Conservation (phyloP, 2,888 invertebrate genomes). For the Scelioninae gen. 1 region DNA sequence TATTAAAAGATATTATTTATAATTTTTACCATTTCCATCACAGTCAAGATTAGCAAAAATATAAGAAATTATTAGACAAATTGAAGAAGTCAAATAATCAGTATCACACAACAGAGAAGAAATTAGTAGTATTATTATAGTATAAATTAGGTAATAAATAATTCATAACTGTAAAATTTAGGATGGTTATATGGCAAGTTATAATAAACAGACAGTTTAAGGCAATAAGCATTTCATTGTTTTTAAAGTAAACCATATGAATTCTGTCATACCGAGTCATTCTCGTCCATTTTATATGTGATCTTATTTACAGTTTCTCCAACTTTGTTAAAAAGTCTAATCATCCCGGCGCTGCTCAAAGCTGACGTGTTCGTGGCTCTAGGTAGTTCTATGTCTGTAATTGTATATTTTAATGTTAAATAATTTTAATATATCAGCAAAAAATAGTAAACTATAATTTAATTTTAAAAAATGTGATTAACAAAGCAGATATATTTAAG, state of each 20-base stretch:
- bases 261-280: slow-evolving; percentile 91
- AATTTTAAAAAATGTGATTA: too few species aligned
- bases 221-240: slow-evolving; percentile 19
- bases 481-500: too few species aligned
- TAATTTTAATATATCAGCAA: too few species aligned
- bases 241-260: background rate
- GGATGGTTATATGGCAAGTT: background rate
- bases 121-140: too few species aligned
- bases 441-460: too few species aligned
- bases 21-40: background rate
- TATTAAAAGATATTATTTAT: background rate
- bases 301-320: slow-evolving; percentile 99
- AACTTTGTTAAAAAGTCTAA: slow-evolving; percentile 97
- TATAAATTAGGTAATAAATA: background rate
- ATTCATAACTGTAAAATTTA: background rate
- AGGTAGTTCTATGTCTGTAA: slow-evolving; percentile 93
- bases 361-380: slow-evolving; percentile 98
- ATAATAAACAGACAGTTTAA: background rate
- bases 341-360: slow-evolving; percentile 96
- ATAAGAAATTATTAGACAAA: background rate
- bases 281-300: slow-evolving; percentile 99
- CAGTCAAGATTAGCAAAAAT: background rate
- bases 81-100: background rate
- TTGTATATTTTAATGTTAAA: background rate
- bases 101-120: background rate